phyloP scores from a whole-genome alignment of 2,113 vertebrate genomes.

The Lasiurus cinereus region DNA sequence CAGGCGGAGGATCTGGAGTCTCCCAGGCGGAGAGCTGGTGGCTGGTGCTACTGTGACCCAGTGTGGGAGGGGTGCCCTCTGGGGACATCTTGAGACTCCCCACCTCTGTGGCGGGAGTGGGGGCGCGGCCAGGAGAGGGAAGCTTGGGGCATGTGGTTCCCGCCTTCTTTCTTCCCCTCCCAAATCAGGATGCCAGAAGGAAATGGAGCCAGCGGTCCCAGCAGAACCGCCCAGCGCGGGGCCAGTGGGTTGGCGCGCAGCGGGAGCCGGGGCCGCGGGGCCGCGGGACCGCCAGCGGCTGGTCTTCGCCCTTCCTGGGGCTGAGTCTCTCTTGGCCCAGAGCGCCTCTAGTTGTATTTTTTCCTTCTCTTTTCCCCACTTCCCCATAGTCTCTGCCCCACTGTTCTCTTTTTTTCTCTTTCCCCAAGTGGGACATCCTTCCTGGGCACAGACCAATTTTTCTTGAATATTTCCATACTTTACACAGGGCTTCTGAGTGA shows the following conservation, averaged over 20 bases:
- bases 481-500: background rate
- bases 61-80: background rate
- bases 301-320: background rate
- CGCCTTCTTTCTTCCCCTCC: background rate
- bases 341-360: background rate
- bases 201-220: background rate
- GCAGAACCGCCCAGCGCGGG: background rate
- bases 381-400: background rate
- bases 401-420: background rate
- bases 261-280: fast-evolving
- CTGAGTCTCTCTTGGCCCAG: background rate
- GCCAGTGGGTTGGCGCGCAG: background rate
- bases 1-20: background rate
- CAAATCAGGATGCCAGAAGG: background rate
- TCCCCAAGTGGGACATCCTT: background rate
- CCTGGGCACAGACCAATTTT: background rate
- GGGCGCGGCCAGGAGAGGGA: background rate
- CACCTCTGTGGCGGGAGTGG: background rate
- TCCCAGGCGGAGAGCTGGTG: background rate
- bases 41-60: background rate
- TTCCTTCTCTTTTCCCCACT: background rate
- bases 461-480: background rate
- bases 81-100: background rate
- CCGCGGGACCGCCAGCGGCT: background rate
- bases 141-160: background rate